Evolutionary conservation across 2,888 invertebrate species (phyloP).

Genomic region (Frankliniella intonsa): DNA sequence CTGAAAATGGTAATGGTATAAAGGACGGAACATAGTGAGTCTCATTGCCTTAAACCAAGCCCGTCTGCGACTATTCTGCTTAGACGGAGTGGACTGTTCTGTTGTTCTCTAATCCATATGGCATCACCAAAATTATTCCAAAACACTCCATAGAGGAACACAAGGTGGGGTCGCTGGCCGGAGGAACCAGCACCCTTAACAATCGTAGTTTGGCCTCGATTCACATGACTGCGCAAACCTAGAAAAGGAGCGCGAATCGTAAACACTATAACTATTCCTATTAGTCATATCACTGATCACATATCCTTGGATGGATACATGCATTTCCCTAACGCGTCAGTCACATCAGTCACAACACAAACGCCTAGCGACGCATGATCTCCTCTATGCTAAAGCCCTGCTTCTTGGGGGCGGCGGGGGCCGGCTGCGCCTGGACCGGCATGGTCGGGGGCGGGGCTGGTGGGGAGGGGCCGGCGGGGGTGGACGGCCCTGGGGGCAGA

Average conservation of each 20-base stretch:
- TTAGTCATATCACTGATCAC: not conserved
- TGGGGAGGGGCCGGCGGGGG: conserved; percentile 47
- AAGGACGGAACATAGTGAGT: not conserved
- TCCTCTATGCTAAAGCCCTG: conserved; percentile 88
- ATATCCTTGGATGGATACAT: not conserved
- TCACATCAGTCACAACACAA: not conserved
- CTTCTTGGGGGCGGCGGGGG: conserved; percentile 59
- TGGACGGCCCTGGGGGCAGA: conserved; percentile 52
- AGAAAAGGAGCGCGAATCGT: not conserved
- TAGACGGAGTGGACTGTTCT: not conserved
- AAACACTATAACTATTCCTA: not conserved
- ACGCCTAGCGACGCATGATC: conserved; percentile 72
- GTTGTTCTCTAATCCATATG: not conserved
- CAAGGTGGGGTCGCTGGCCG: not conserved
- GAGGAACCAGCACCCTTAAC: not conserved
- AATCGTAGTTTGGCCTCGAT: conserved; percentile 20
- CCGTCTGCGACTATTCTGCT: not conserved
- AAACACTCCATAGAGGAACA: conserved; percentile 6
- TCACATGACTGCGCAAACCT: not conserved
- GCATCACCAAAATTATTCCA: not conserved
- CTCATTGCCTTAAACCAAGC: not conserved
- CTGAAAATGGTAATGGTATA: not conserved
- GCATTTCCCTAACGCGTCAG: not conserved
- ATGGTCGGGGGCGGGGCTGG: conserved; percentile 47
- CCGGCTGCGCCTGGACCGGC: conserved; percentile 42